Evolutionary conservation across 2,888 invertebrate genomes (phyloP), one percentile per base, ranked within the genome.

Genomic region (Empis stercorea): DNA sequence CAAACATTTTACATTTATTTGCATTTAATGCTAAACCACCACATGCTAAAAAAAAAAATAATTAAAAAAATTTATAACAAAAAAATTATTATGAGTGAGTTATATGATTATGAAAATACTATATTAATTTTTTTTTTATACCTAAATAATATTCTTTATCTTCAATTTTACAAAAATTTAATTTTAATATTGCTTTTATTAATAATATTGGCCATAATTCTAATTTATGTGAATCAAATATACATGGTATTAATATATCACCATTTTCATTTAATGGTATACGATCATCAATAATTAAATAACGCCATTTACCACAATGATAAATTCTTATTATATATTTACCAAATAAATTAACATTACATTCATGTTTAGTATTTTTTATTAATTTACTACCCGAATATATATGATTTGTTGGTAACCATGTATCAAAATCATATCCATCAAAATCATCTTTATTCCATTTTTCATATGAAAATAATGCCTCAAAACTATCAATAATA

Each of bases 181-280:
- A 48, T 55, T 72, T 71, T 30, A 74, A 51, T 10, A 74, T 50
- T 2, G 70, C 74, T 58, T 74, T 73, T 4, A 64, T 61, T 16
- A 74, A 58, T 20, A 75, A 50, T 52, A 71, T 63, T 1, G 73
- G 71, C 75, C 75, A 75, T 7, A 75, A 50, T 51, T 73, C 68
- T 16, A 64, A 53, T 32, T 54, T 50, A 10, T 57, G 58, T 10
- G 51, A 54, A 16, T 52, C 48, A 7, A 41, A 32, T 4, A 58
- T 60, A 2, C 59, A 52, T 9, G 73, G 73, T 27, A 73, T 57
- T 17, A 73, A 56, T 2, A 69, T 55, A 20, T 59, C 56, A 10
- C 62, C 61, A 1, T 53, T 48, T 9, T 50, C 42, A 53, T 72
- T 66, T 3, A 73, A 48, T 2, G 74, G 74, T 13, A 74, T 54